phyloP scores from a whole-genome alignment of 1,140 invertebrate genomes.

The Bacillus rossius region DNA sequence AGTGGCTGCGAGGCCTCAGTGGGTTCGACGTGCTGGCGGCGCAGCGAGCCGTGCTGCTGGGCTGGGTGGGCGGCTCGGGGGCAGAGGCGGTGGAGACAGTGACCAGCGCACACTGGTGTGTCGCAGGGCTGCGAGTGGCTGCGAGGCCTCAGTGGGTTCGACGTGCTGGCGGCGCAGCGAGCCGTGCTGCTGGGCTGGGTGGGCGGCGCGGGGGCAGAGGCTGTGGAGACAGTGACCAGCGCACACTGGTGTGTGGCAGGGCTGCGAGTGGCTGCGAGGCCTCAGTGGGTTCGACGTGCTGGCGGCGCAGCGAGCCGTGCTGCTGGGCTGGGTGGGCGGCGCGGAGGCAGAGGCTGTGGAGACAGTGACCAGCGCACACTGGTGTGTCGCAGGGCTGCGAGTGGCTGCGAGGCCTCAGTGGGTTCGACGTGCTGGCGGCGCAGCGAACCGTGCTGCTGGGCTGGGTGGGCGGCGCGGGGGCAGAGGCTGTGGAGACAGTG shows the following conservation, averaged over 20 bases:
- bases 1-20: conserved; percentile 50
- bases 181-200: conserved; percentile 65
- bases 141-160: conserved; percentile 58
- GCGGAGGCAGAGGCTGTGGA: conserved; percentile 62
- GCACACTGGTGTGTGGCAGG: too few relatives aligned
- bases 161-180: conserved; percentile 44
- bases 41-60: conserved; percentile 50
- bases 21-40: conserved; percentile 59
- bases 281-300: conserved; percentile 64
- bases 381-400: too few relatives aligned
- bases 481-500: conserved; percentile 57
- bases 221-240: conserved; percentile 56
- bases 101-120: too few relatives aligned
- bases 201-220: conserved; percentile 60
- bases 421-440: conserved; percentile 57
- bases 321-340: conserved; percentile 72
- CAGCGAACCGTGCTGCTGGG: conserved; percentile 51
- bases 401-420: conserved; percentile 52
- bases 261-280: conserved; percentile 47
- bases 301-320: conserved; percentile 39
- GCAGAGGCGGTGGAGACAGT: conserved; percentile 60
- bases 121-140: too few relatives aligned
- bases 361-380: too few relatives aligned
- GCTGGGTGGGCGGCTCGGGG: conserved; percentile 68
- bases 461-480: conserved; percentile 69